Conservation (phyloP, 2,888 invertebrate species). For the Nephrotoma appendiculata region DNA sequence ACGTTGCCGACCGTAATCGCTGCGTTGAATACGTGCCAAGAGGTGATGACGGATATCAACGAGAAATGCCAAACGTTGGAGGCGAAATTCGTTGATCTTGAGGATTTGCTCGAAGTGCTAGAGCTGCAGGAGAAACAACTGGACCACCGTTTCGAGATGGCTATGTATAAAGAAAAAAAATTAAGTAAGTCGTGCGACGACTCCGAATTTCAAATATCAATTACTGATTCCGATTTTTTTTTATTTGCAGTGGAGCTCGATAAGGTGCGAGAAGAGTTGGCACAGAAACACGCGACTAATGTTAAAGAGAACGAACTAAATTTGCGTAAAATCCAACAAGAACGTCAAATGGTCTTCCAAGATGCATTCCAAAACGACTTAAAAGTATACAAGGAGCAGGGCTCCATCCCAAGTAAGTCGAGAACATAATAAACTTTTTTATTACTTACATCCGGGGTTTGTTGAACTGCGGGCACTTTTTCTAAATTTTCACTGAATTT, state of each 20-base stretch:
- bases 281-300: slow-evolving; percentile 41
- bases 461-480: not conserved
- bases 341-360: slow-evolving; percentile 52
- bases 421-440: not conserved
- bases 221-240: not conserved
- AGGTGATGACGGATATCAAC: slow-evolving; percentile 33
- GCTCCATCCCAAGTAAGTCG: slow-evolving; percentile 42
- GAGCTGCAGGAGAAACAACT: slow-evolving; percentile 47
- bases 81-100: slow-evolving; percentile 38
- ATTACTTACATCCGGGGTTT: not conserved
- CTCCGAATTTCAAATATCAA: not conserved
- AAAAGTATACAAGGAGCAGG: slow-evolving; percentile 44
- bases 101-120: slow-evolving; percentile 46
- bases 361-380: slow-evolving; percentile 55
- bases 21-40: slow-evolving; percentile 29
- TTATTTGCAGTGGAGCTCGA: slow-evolving; percentile 27
- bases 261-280: slow-evolving; percentile 35
- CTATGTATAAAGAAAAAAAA: slow-evolving; percentile 47
- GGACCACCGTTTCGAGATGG: slow-evolving; percentile 46
- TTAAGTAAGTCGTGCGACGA: slow-evolving; percentile 32
- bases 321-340: slow-evolving; percentile 40
- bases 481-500: not conserved
- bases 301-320: slow-evolving; percentile 40
- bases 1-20: slow-evolving; percentile 25
- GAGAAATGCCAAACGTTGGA: slow-evolving; percentile 41